These are phyloP conservation scores for Drosophila baimaii DNA, from an alignment of 1,140 invertebrate genomes.

Conservation along the genomic window DNA sequence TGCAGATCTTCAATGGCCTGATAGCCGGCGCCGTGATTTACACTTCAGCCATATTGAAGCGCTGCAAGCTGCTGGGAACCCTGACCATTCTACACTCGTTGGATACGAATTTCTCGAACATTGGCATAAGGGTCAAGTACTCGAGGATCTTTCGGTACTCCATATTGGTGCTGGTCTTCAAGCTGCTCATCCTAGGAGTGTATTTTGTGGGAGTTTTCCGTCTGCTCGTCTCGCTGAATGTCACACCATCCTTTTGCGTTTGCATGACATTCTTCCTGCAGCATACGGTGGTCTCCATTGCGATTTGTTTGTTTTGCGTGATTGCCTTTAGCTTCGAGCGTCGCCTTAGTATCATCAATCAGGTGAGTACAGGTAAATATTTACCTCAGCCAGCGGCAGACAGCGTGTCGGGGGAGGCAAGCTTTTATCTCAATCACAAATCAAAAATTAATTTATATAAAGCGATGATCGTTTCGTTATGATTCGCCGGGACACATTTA, in stretches of 20 bases:
- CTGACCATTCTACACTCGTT: conserved; percentile 62
- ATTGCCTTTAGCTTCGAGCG: conserved; percentile 77
- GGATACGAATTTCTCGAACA: conserved; percentile 67
- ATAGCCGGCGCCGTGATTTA: conserved; percentile 69
- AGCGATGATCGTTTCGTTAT: conserved; percentile 16
- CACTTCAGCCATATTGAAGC: conserved; percentile 63
- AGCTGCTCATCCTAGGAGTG: conserved; percentile 65
- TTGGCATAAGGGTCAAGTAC: conserved; percentile 67
- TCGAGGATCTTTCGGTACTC: conserved; percentile 70
- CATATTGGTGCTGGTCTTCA: conserved; percentile 65
- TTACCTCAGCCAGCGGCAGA: conserved; percentile 27
- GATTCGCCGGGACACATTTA: conserved; percentile 33
- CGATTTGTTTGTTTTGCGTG: conserved; percentile 75
- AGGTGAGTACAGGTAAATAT: conserved; percentile 61
- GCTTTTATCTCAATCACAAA: conserved; percentile 15
- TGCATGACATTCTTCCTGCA: conserved; percentile 78
- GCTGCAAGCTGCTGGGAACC: conserved; percentile 60
- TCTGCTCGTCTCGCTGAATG: conserved; percentile 64
- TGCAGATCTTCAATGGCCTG: conserved; percentile 73
- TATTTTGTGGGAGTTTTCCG: conserved; percentile 74
- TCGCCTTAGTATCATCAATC: conserved; percentile 71
- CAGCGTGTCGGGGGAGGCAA: conserved; percentile 20
- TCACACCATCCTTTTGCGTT: conserved; percentile 72
- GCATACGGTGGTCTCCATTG: conserved; percentile 74
- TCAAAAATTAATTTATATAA: conserved; percentile 58